A percentile compares a stretch with the other conserved stretches of the same genome.
Evolutionary conservation across 2,888 invertebrate species (phyloP).

Genomic region (Balanococcus diminutus): DNA sequence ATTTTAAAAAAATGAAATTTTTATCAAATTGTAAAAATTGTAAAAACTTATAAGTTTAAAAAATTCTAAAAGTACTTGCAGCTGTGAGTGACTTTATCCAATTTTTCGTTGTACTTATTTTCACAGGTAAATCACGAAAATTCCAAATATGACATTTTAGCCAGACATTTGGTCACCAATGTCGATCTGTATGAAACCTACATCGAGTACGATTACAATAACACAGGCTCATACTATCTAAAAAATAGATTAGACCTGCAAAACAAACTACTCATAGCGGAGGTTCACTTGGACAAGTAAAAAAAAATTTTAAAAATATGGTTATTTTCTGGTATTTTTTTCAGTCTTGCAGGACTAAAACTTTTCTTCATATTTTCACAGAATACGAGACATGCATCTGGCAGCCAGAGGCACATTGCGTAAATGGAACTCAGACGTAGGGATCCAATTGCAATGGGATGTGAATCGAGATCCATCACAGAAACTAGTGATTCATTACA

Average conservation of each 20-base stretch:
- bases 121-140: slow-evolving; percentile 69
- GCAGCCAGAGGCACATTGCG: slow-evolving; percentile 70
- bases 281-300: slow-evolving; percentile 79
- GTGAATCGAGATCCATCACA: slow-evolving; percentile 82
- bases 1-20: too few species aligned
- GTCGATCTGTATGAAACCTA: slow-evolving; percentile 68
- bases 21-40: too few species aligned
- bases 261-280: slow-evolving; percentile 71
- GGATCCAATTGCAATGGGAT: slow-evolving; percentile 81
- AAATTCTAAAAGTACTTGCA: too few species aligned
- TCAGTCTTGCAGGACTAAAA: too few species aligned
- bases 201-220: slow-evolving; percentile 70
- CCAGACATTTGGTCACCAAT: slow-evolving; percentile 70
- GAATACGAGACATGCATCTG: slow-evolving; percentile 76
- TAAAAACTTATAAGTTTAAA: too few species aligned
- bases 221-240: slow-evolving; percentile 71
- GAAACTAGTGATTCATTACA: slow-evolving; percentile 67
- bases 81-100: too few species aligned
- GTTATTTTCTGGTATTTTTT: neutral
- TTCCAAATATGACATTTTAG: slow-evolving; percentile 71
- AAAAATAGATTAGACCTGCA: slow-evolving; percentile 70
- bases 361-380: slow-evolving; percentile 60
- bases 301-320: neutral
- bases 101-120: neutral
- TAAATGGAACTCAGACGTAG: slow-evolving; percentile 69